Evolutionary conservation across 1,140 invertebrate species (phyloP).

Genomic region (Agrilus planipennis): DNA sequence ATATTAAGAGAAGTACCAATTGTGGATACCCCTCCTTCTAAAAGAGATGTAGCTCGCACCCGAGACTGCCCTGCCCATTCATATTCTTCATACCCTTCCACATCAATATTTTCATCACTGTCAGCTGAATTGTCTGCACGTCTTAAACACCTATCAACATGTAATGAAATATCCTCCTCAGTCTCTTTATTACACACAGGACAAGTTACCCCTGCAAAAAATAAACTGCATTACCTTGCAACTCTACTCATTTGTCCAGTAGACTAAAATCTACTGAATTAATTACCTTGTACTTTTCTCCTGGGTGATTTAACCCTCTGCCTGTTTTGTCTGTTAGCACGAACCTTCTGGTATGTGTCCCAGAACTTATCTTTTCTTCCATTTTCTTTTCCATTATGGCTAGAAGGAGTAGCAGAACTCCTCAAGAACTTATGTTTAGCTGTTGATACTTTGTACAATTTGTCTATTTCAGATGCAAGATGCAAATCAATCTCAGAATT

Average conservation of each 20-base stretch:
- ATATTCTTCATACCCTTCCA: slow-evolving; percentile 64
- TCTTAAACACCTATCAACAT: slow-evolving; percentile 63
- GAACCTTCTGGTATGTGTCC: slow-evolving; percentile 65
- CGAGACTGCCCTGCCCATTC: slow-evolving; percentile 71
- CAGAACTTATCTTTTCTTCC: slow-evolving; percentile 54
- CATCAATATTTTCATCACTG: slow-evolving; percentile 57
- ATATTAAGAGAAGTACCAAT: slow-evolving; percentile 43
- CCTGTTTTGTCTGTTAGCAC: slow-evolving; percentile 55
- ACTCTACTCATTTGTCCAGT: not conserved
- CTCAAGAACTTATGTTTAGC: slow-evolving; percentile 23
- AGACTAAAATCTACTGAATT: not conserved
- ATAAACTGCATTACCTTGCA: slow-evolving; percentile 32
- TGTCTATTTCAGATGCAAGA: slow-evolving; percentile 62
- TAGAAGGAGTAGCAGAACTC: slow-evolving; percentile 37
- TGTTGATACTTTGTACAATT: slow-evolving; percentile 47
- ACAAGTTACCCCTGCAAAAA: slow-evolving; percentile 52
- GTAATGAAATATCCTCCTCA: slow-evolving; percentile 59
- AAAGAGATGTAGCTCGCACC: slow-evolving; percentile 53
- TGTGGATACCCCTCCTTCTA: slow-evolving; percentile 55
- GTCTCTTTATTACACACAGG: slow-evolving; percentile 63
- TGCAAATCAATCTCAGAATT: slow-evolving; percentile 63
- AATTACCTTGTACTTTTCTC: slow-evolving; percentile 46
- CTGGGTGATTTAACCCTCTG: slow-evolving; percentile 36
- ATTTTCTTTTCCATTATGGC: slow-evolving; percentile 40
- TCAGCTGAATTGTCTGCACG: slow-evolving; percentile 43